Percentiles rank a stretch among this genome's conserved stretches.
phyloP scores from a whole-genome alignment of 2,797 vertebrate genomes.

The Echiichthys vipera region DNA sequence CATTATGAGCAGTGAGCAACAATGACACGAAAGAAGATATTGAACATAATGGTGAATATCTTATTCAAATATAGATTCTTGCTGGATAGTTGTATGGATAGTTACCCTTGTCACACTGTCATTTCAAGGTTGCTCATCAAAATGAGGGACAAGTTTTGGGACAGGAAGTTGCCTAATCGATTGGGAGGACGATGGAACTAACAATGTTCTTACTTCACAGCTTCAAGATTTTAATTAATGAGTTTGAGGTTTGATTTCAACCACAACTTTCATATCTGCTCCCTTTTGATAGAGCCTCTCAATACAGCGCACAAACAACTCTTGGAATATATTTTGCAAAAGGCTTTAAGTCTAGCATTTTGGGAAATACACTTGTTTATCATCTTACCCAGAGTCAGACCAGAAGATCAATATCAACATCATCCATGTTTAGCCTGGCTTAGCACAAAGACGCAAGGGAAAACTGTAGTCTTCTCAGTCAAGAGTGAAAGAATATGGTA shows the following conservation, averaged over 20 bases:
- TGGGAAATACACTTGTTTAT: constrained; percentile 10
- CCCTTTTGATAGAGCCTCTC: background rate
- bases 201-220: background rate
- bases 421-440: constrained; percentile 15
- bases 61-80: no score
- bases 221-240: background rate
- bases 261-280: constrained; percentile 11
- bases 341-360: background rate
- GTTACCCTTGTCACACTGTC: background rate
- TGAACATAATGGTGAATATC: background rate
- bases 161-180: background rate
- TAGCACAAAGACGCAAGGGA: background rate
- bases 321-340: background rate
- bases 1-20: background rate
- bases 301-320: background rate
- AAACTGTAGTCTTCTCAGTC: background rate
- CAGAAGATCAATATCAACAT: constrained; percentile 13
- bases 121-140: background rate
- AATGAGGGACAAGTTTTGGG: background rate
- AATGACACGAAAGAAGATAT: background rate
- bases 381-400: background rate
- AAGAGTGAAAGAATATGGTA: background rate
- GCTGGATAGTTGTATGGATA: background rate
- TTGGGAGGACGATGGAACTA: background rate
- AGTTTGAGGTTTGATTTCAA: background rate